Percentiles rank a stretch among this genome's conserved stretches.
These are phyloP conservation scores for Drosophila equinoxialis DNA, from an alignment of 1,140 invertebrate species.

Conservation along the genomic window DNA sequence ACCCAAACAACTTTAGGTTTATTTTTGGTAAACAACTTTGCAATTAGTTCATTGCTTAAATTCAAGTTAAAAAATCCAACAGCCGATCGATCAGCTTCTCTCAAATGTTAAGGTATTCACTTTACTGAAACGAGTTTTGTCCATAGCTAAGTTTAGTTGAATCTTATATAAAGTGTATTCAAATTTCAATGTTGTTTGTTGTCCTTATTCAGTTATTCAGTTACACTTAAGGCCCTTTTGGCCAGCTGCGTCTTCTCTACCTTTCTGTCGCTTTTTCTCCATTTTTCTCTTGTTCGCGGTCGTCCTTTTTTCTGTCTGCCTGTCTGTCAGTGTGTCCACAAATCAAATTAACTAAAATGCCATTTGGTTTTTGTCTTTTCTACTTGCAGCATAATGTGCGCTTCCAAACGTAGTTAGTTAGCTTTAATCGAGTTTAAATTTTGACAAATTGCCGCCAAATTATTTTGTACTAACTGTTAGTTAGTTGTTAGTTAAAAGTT, in stretches of 20 bases:
- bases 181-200: background rate
- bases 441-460: slow-evolving; percentile 73
- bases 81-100: background rate
- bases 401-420: slow-evolving; percentile 75
- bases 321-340: slow-evolving; percentile 44
- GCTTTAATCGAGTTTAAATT: slow-evolving; percentile 77
- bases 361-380: slow-evolving; percentile 80
- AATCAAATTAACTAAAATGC: slow-evolving; percentile 81
- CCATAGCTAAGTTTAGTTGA: no score
- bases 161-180: background rate
- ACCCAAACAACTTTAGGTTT: no score
- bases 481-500: slow-evolving; percentile 30
- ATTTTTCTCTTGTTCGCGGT: slow-evolving; percentile 1
- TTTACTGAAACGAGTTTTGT: no score
- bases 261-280: slow-evolving; percentile 12
- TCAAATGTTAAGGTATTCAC: no score
- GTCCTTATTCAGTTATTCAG: background rate
- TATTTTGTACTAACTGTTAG: slow-evolving; percentile 24
- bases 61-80: no score
- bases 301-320: background rate
- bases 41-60: background rate
- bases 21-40: background rate
- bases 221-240: slow-evolving; percentile 5
- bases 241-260: slow-evolving; percentile 19
- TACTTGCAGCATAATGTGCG: slow-evolving; percentile 80